These are phyloP conservation scores for Neuroscelio doddi DNA, from an alignment of 2,888 invertebrate species.

Conservation along the genomic window DNA sequence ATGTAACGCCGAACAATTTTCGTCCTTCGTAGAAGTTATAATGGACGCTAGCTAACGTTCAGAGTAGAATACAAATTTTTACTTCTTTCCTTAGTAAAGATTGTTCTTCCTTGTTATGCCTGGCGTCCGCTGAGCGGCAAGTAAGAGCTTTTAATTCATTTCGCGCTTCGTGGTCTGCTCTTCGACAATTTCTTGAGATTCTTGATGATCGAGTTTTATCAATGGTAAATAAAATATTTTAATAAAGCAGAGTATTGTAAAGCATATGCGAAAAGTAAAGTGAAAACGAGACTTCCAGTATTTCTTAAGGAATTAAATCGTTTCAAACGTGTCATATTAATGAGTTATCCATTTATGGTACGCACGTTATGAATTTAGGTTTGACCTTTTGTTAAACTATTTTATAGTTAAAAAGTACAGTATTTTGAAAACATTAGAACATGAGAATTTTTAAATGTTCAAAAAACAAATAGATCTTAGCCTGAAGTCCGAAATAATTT, in stretches of 20 bases:
- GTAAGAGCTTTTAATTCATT: conserved; percentile 45
- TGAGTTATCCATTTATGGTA: too few species aligned
- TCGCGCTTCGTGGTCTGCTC: conserved; percentile 39
- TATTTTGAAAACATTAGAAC: too few species aligned
- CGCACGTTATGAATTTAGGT: too few species aligned
- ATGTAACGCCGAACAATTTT: conserved; percentile 39
- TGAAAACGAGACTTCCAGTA: too few species aligned
- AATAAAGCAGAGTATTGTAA: conserved; percentile 49
- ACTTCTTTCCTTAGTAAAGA: conserved; percentile 43
- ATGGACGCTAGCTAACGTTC: conserved; percentile 45
- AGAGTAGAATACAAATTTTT: conserved; percentile 48
- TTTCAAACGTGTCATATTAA: too few species aligned
- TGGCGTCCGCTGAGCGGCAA: conserved; percentile 28
- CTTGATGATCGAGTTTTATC: conserved; percentile 42
- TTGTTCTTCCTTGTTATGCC: conserved; percentile 44
- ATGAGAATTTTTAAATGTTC: too few species aligned
- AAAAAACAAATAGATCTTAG: too few species aligned
- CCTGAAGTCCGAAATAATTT: too few species aligned
- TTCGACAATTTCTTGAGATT: conserved; percentile 35
- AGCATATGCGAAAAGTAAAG: conserved; percentile 41
- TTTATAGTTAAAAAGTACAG: too few species aligned
- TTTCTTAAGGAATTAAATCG: too few species aligned
- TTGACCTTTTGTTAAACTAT: too few species aligned
- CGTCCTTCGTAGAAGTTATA: conserved; percentile 45
- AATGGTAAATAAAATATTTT: conserved; percentile 38